Evolutionary conservation across 2,797 vertebrate species (phyloP).

Genomic region (Lerista edwardsae): DNA sequence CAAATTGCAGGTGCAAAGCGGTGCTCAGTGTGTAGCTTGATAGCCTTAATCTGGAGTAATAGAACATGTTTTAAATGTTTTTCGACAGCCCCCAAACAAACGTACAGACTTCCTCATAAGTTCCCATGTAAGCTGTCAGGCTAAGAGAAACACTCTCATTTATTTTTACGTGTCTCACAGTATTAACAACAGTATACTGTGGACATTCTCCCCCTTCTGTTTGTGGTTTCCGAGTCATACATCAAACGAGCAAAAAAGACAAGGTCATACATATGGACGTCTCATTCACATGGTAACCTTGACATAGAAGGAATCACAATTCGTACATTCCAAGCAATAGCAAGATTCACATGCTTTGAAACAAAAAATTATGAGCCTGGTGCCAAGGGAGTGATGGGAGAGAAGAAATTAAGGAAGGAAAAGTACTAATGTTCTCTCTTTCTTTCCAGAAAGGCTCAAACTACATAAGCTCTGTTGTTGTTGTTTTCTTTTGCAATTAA

Average conservation of each 20-base stretch:
- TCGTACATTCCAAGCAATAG: neutral
- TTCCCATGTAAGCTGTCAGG: neutral
- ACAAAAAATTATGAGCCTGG: neutral
- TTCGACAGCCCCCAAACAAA: slow-evolving; percentile 11
- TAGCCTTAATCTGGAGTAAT: neutral
- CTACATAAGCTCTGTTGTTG: no score
- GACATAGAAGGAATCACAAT: neutral
- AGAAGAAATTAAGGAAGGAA: neutral
- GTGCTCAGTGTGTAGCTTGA: accelerated
- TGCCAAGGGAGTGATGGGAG: neutral
- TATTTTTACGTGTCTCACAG: neutral
- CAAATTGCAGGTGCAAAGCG: neutral
- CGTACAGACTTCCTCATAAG: neutral
- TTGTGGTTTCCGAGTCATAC: neutral
- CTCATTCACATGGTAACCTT: neutral
- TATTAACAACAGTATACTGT: neutral
- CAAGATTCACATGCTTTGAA: no score
- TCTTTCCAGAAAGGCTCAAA: neutral
- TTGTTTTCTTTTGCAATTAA: no score
- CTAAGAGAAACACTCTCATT: neutral
- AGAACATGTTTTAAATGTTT: slow-evolving; percentile 3
- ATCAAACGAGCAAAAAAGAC: slow-evolving; percentile 27
- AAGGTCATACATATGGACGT: slow-evolving; percentile 33
- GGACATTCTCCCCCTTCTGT: neutral
- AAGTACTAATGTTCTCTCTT: neutral